A percentile compares a stretch with the other conserved stretches of the same genome.
Conservation (phyloP, 1,140 invertebrate species). For the Rhyzopertha dominica region DNA sequence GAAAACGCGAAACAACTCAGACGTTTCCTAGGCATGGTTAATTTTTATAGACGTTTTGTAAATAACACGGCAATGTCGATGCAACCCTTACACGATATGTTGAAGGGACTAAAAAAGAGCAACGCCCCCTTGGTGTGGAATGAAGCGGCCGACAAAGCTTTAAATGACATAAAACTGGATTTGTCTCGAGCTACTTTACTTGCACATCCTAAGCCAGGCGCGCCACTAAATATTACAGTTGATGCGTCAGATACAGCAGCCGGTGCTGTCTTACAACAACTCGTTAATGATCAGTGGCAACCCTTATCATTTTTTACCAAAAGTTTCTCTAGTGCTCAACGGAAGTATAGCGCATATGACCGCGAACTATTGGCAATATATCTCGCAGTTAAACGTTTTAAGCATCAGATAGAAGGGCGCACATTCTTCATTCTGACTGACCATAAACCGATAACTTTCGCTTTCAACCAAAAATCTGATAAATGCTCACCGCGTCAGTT, state of each 20-base stretch:
- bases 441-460: constrained; percentile 24
- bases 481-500: constrained; percentile 30
- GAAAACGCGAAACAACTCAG: constrained; percentile 25
- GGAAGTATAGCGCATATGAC: constrained; percentile 44
- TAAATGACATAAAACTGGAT: constrained; percentile 17
- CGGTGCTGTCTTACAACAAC: constrained; percentile 36
- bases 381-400: constrained; percentile 28
- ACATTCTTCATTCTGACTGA: constrained; percentile 23
- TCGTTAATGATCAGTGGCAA: constrained; percentile 11
- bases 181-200: constrained; percentile 32
- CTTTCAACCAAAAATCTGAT: constrained; percentile 16
- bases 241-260: constrained; percentile 33
- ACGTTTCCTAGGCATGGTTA: constrained; percentile 38
- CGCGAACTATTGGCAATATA: constrained; percentile 47
- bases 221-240: constrained; percentile 21
- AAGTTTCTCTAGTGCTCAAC: constrained; percentile 36
- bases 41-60: constrained; percentile 40
- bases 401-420: constrained; percentile 28
- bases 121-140: constrained; percentile 22
- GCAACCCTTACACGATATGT: constrained; percentile 20
- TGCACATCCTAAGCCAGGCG: constrained; percentile 28
- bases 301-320: constrained; percentile 15
- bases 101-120: constrained; percentile 19
- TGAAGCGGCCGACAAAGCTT: constrained; percentile 26
- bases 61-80: constrained; percentile 29